Base-by-base conservation (phyloP, 2,113 vertebrate genomes). In the Lophochroa leadbeateri region DNA sequence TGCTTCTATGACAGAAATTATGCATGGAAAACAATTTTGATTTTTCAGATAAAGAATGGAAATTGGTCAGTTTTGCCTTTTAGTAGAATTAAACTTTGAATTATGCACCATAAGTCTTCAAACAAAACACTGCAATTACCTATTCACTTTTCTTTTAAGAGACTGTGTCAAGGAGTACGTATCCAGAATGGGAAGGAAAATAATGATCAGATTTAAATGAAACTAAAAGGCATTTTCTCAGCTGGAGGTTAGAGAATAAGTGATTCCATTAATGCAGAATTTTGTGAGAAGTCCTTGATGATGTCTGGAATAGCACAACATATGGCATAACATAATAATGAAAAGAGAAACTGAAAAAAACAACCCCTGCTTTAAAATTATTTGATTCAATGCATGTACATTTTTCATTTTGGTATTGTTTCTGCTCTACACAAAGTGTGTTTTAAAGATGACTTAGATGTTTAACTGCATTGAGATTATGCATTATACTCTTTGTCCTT, bases 201-300 rank as follows among this genome's bases (percentile, higher is more conserved):
- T 96, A 97, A 97, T 89, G 89, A 97, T 95, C 90, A 97, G 81
- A 87, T 97, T 96, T 96, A 97, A 97, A 96, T 5, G 70, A 94
- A 97, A 92, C 92, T 92, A 96, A 97, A 97, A 96, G 80, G 71
- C 93, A 92, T 96, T 98, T 98, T 97, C 97, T 97, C 97, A 94
- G 96, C 96, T 98, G 97, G 96, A 97, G 88, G 89, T 94, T 95
- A 94, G 92, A 95, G 92, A 90, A 81, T 35, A 84, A 97, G 78
- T 72, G 76, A 95, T 98, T 96, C 70, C 57, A 80, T 92, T 97
- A 94, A 94, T 94, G 90, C 67, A 96, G 83, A 96, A 77, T 92
- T 86, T 93, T 94, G 80, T 97, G 82, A 94, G 90, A 90, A 95
- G 55, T 92, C 90, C 91, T 87, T 96, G 82, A 93, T 85, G 61